Conservation (phyloP, 1,140 invertebrate genomes). For the Venturia canescens region DNA sequence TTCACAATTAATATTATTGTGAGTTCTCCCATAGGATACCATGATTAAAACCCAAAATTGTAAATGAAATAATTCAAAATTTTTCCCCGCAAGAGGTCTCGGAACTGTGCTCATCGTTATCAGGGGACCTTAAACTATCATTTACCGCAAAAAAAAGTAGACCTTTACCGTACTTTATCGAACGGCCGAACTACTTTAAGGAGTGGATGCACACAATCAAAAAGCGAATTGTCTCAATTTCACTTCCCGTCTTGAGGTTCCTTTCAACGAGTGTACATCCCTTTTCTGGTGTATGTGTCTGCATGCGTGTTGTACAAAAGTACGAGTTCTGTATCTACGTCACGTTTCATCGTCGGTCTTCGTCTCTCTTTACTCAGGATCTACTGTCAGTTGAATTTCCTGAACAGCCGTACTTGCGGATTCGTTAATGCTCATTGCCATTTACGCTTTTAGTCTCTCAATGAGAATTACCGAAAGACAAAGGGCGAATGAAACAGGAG, state of each 20-base stretch:
- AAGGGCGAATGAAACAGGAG: neutral
- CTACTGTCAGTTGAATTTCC: neutral
- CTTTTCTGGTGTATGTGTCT: neutral
- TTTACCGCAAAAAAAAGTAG: too few relatives aligned
- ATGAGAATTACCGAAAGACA: neutral
- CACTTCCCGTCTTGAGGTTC: neutral
- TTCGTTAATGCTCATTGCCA: conserved; percentile 16
- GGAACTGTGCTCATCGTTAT: too few relatives aligned
- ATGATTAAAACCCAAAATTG: too few relatives aligned
- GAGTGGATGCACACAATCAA: neutral
- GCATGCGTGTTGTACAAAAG: neutral
- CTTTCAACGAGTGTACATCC: neutral
- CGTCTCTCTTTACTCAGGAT: neutral
- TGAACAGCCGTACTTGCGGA: neutral
- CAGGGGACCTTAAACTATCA: too few relatives aligned
- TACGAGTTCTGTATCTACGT: neutral
- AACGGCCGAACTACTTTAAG: too few relatives aligned
- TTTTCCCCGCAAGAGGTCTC: too few relatives aligned
- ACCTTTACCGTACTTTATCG: too few relatives aligned
- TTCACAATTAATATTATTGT: too few relatives aligned
- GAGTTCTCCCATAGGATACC: too few relatives aligned
- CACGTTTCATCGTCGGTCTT: conserved; percentile 13
- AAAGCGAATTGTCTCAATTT: conserved; percentile 9
- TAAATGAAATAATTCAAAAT: too few relatives aligned
- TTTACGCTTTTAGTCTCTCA: conserved; percentile 7